Base-by-base conservation (phyloP, 1,140 invertebrate genomes). In the Uloborus diversus region DNA sequence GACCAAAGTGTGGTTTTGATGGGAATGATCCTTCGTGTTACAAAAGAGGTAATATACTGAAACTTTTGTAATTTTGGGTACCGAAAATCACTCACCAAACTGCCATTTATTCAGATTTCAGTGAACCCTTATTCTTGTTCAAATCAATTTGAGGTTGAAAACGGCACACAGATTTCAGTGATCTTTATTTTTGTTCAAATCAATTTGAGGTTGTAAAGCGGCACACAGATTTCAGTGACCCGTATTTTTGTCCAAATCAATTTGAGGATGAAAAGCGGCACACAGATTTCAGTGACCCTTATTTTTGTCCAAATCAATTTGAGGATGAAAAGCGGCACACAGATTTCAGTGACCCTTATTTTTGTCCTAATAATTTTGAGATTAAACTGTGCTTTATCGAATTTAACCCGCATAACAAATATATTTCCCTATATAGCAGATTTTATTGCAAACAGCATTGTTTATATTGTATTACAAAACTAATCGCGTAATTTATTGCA, bases 1-100 rank as follows among this genome's bases (percentile, higher is more conserved):
- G 85, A 30, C 88, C 88, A 1, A 82, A 83, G 51, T 89, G 88
- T 84, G 88, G 88, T 20, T 89, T 88, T 82, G 85, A 88, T 82
- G 85, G 85, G 11, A 85, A 87, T 11, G 84, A 87, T 32, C 84
- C 86, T 85, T 81, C 68, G 82, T 83, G 78, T 35, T 28, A 37
- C 20, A 47, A 33, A 42, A 61, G 69, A 70, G 69, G 79, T 79
- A 23, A 56, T 17, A 2, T 11, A 61, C 68, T 33, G 2, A 27
- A 13, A 42, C 1, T 73, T 47, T 64, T 32, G n/a, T n/a, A n/a
- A n/a, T n/a, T n/a, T n/a, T n/a, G n/a, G n/a, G n/a, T n/a, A n/a
- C n/a, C n/a, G n/a, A n/a, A n/a, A n/a, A n/a, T n/a, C n/a, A n/a
- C n/a, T n/a, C n/a, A n/a, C n/a, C n/a, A n/a, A 47, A 70, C 2